Evolutionary conservation across 1,140 invertebrate species (phyloP).

Genomic region (Ceratina calcarata): DNA sequence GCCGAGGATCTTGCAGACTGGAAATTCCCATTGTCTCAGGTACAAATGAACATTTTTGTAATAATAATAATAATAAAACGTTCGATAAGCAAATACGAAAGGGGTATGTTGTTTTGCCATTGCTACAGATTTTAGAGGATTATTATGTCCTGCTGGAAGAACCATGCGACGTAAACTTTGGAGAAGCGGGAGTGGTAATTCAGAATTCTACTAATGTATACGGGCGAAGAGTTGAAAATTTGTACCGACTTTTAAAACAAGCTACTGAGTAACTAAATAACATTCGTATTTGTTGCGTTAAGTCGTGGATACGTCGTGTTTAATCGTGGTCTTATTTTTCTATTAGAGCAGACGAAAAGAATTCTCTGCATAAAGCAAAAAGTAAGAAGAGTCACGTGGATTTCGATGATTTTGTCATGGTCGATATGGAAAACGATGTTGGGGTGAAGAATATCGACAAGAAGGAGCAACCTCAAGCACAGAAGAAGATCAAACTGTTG

Average conservation of each 20-base stretch:
- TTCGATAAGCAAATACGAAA: not conserved
- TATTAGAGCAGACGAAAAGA: constrained; percentile 38
- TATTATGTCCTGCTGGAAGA: constrained; percentile 68
- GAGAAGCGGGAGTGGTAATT: constrained; percentile 72
- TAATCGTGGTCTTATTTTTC: not conserved
- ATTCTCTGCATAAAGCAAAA: constrained; percentile 38
- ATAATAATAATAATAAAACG: constrained; percentile 16
- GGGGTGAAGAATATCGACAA: constrained; percentile 69
- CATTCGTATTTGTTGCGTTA: too few relatives aligned
- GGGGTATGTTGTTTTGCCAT: not conserved
- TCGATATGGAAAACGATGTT: constrained; percentile 63
- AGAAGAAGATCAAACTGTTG: constrained; percentile 68
- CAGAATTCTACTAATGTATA: constrained; percentile 76
- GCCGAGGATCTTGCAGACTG: constrained; percentile 72
- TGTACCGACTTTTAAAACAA: constrained; percentile 61
- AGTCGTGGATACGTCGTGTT: too few relatives aligned
- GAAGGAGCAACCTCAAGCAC: constrained; percentile 56
- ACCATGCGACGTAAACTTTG: constrained; percentile 67
- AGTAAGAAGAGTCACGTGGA: constrained; percentile 57
- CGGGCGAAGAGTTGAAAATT: constrained; percentile 69
- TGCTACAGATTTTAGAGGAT: constrained; percentile 68
- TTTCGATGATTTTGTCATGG: constrained; percentile 68
- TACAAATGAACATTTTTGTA: constrained; percentile 17
- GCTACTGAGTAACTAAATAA: not conserved
- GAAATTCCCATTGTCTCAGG: constrained; percentile 74